Evolutionary conservation across 2,113 vertebrate species (phyloP).

Genomic region (Marmota monax): DNA sequence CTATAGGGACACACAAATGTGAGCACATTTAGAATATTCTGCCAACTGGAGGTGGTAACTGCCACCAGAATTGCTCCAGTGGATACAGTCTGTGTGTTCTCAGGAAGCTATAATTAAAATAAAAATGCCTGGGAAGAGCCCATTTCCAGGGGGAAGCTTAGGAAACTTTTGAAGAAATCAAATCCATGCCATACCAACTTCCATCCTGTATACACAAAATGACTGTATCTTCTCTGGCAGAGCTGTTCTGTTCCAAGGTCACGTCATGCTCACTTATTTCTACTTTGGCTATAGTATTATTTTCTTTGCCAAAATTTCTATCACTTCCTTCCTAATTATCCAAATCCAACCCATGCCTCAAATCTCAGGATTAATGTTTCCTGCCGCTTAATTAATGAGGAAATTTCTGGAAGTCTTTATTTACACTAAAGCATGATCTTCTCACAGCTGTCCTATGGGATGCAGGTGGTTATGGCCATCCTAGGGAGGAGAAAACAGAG

Average conservation of each 20-base stretch:
- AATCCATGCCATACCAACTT: not conserved
- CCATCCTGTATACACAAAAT: not conserved
- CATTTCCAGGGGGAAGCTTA: not conserved
- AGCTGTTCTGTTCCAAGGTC: accelerated
- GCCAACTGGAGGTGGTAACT: not conserved
- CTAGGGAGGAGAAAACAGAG: not conserved
- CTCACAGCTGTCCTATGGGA: too few species aligned
- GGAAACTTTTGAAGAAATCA: not conserved
- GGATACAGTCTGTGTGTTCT: not conserved
- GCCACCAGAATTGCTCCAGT: too few species aligned
- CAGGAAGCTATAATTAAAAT: not conserved
- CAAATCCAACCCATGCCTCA: not conserved
- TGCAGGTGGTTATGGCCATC: too few species aligned
- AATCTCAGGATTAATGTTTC: not conserved
- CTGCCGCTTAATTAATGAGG: accelerated
- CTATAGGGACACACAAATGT: not conserved
- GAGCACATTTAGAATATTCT: not conserved
- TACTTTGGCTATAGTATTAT: not conserved
- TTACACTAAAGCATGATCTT: not conserved
- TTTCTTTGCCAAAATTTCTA: not conserved
- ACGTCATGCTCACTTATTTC: not conserved
- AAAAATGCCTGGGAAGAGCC: not conserved
- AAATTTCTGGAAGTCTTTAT: not conserved
- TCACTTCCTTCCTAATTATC: not conserved
- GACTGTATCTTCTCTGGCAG: not conserved